Evolutionary conservation across 1,140 invertebrate species (phyloP).

Genomic region (Rhynchophorus ferrugineus): DNA sequence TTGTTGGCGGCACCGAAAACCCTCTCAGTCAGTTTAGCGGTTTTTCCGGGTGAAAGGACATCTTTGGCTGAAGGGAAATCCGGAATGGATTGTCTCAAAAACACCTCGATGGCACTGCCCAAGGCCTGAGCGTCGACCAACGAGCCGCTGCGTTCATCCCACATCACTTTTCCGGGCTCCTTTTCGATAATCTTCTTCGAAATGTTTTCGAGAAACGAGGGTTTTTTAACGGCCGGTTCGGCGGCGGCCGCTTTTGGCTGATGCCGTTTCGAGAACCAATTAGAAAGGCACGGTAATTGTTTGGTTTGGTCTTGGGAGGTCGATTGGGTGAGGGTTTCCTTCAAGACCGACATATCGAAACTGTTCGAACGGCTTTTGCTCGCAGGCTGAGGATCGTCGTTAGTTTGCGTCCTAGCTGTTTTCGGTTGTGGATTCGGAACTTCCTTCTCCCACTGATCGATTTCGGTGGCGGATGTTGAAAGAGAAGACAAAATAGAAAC

Average conservation of each 20-base stretch:
- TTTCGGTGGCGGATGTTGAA: conserved; percentile 71
- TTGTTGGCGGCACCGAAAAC: conserved; percentile 26
- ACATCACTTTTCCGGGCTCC: conserved; percentile 49
- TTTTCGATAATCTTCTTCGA: conserved; percentile 40
- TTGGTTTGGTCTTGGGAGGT: conserved; percentile 23
- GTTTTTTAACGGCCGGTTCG: conserved; percentile 51
- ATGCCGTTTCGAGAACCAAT: conserved; percentile 67
- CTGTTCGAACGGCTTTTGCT: conserved; percentile 57
- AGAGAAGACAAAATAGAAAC: conserved; percentile 69
- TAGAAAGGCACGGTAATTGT: conserved; percentile 43
- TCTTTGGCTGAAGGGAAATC: conserved; percentile 31
- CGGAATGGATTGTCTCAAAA: conserved; percentile 50
- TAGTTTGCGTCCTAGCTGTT: conserved; percentile 18
- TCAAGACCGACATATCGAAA: conserved; percentile 68
- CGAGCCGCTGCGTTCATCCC: conserved; percentile 64
- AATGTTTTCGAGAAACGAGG: conserved; percentile 38
- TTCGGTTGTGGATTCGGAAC: conserved; percentile 28
- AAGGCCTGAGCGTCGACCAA: conserved; percentile 68
- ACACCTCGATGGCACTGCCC: conserved; percentile 74
- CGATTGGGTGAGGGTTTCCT: conserved; percentile 42
- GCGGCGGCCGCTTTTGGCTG: conserved; percentile 51
- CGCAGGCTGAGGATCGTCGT: background rate
- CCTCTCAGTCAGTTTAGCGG: conserved; percentile 33
- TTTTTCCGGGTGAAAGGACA: conserved; percentile 33
- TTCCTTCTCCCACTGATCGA: conserved; percentile 52